Evolutionary conservation across 2,888 invertebrate species (phyloP).

Genomic region (Hartigia nigra): DNA sequence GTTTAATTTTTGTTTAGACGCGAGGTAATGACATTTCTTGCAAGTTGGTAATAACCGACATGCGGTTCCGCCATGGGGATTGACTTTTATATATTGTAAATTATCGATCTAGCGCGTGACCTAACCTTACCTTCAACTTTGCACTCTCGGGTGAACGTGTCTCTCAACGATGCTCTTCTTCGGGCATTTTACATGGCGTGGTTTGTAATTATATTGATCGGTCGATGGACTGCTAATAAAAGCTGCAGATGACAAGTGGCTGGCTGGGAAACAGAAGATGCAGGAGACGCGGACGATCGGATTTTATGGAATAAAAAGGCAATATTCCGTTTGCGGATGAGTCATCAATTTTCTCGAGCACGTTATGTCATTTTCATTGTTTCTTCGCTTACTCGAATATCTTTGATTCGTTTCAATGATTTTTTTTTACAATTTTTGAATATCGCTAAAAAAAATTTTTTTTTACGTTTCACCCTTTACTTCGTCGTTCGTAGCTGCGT

Average conservation of each 20-base stretch:
- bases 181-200: too few relatives aligned
- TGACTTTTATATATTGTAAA: not conserved
- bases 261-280: not conserved
- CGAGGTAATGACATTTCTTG: conserved; percentile 39
- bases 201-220: too few relatives aligned
- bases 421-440: not conserved
- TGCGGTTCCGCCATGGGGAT: not conserved
- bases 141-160: too few relatives aligned
- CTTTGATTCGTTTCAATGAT: too few relatives aligned
- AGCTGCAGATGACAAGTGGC: conserved; percentile 30
- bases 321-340: conserved; percentile 41
- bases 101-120: not conserved
- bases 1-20: conserved; percentile 46
- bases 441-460: not conserved
- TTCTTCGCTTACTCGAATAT: not conserved
- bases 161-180: too few relatives aligned
- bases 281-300: not conserved
- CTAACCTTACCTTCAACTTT: not conserved
- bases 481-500: not conserved
- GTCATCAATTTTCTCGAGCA: conserved; percentile 25
- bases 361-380: not conserved
- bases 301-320: conserved; percentile 30
- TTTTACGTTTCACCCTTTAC: not conserved
- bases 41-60: not conserved
- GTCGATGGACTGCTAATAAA: conserved; percentile 27